Conservation (phyloP, 2,888 invertebrate genomes). For the Melangyna quadrimaculata region DNA sequence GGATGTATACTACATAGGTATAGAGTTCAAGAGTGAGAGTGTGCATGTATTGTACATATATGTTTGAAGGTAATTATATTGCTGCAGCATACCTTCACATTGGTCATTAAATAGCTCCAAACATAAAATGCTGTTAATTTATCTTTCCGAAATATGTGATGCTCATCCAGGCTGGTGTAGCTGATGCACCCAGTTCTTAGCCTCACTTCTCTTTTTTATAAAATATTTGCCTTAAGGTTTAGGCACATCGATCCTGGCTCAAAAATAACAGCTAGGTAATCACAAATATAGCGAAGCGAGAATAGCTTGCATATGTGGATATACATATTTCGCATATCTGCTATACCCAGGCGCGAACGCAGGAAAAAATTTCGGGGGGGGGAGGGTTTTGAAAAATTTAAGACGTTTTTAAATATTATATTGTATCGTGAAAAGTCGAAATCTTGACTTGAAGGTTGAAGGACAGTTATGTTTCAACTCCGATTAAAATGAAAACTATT, state of each 20-base stretch:
- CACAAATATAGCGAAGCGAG: constrained; percentile 12
- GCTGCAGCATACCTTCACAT: background rate
- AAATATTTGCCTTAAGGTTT: constrained; percentile 41
- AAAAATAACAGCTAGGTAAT: constrained; percentile 20
- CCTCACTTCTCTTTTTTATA: constrained; percentile 45
- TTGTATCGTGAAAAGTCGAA: too few relatives aligned
- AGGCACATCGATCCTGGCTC: constrained; percentile 21
- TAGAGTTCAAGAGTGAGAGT: background rate
- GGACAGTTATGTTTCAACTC: too few relatives aligned
- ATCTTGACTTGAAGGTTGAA: too few relatives aligned
- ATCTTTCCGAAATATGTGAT: constrained; percentile 57
- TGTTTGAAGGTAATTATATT: too few relatives aligned
- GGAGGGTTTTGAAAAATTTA: too few relatives aligned
- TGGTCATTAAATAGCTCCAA: constrained; percentile 8
- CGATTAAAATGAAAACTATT: too few relatives aligned
- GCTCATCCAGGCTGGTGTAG: constrained; percentile 1
- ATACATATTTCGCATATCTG: constrained; percentile 44
- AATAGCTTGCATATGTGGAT: constrained; percentile 23
- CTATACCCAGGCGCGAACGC: too few relatives aligned
- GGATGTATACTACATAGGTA: background rate
- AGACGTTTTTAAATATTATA: too few relatives aligned
- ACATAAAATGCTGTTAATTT: constrained; percentile 58
- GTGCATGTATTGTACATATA: background rate
- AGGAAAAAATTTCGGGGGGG: too few relatives aligned
- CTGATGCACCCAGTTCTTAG: constrained; percentile 34